Base-by-base conservation (phyloP, 2,113 vertebrate species). In the Ardeotis arabs region DNA sequence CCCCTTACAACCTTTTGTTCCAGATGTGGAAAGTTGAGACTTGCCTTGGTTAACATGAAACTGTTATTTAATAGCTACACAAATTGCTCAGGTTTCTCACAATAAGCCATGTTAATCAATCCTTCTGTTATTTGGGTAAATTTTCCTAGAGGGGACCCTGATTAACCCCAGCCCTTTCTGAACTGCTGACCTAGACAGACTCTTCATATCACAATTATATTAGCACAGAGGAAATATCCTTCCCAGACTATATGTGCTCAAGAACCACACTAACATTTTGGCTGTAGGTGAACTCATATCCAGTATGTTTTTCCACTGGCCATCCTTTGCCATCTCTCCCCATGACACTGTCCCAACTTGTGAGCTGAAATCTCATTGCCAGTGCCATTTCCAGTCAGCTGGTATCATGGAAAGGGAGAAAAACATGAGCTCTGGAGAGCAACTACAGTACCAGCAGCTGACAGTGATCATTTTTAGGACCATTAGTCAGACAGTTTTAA, bases 271-370 rank as follows among this genome's bases (percentile, higher is more conserved):
- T 11, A 41, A 49, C 9, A 2, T 28, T 58, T 24, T 62, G 31
- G 49, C 63, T 60, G 0, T 0, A 15, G 35, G 2, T 22, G 33
- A 49, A 9, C 22, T 16, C 31, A 12, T 3, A 22, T 4, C 62
- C 47, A 25, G 64, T 27, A 14, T 2, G 3, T 21, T 76, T 89
- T 14, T 50, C 53, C 37, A 8, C 27, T 31, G 27, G 7, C 14
- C 47, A 39, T 14, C 27, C 53, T 80, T 29, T 62, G 39, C 45
- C 49, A 28, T 44, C 6, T 72, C 24, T 63, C 19, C 69, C 58
- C 3, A 10, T 7, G 27, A 17, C 67, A 18, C 19, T 12, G 17
- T 16, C 66, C 47, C 0, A 0, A 0, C 56, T 1, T 35, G 7
- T 25, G 41, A 53, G 33, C 58, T 76, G 76, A 23, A 6, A 17